Conservation (phyloP, 1,140 invertebrate genomes). For the Drosophila navojoa region DNA sequence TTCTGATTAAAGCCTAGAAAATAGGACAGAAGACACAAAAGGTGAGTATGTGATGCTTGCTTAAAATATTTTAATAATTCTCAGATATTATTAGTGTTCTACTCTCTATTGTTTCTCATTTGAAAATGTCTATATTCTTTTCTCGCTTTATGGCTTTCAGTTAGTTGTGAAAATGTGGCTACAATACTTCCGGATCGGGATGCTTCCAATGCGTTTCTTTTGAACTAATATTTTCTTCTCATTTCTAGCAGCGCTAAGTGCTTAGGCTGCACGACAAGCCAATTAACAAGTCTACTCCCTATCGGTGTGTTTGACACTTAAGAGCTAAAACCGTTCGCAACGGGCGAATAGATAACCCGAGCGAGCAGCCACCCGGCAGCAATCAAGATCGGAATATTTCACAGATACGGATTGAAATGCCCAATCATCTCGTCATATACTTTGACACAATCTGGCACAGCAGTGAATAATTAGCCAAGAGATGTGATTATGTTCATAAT, state of each 20-base stretch:
- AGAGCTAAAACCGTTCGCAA: neutral
- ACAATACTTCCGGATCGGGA: constrained; percentile 18
- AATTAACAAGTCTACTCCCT: constrained; percentile 34
- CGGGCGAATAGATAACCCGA: neutral
- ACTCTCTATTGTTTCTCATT: no score
- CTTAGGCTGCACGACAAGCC: constrained; percentile 14
- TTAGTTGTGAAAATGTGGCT: neutral
- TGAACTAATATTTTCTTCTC: neutral
- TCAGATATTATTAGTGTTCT: no score
- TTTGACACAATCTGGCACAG: neutral
- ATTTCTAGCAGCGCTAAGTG: constrained; percentile 1
- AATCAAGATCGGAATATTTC: no score
- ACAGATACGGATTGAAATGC: constrained; percentile 3
- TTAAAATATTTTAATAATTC: no score
- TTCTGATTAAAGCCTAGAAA: neutral
- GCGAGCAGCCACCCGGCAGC: neutral
- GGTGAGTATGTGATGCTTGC: no score
- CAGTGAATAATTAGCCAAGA: constrained; percentile 11
- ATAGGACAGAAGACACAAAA: no score
- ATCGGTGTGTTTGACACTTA: neutral
- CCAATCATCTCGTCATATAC: constrained; percentile 33
- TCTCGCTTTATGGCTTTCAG: neutral
- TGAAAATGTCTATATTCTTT: no score
- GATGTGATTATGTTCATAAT: constrained; percentile 11
- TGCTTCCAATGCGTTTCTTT: neutral